Evolutionary conservation across 2,797 vertebrate genomes (phyloP).

Genomic region (Leptoclinus maculatus): DNA sequence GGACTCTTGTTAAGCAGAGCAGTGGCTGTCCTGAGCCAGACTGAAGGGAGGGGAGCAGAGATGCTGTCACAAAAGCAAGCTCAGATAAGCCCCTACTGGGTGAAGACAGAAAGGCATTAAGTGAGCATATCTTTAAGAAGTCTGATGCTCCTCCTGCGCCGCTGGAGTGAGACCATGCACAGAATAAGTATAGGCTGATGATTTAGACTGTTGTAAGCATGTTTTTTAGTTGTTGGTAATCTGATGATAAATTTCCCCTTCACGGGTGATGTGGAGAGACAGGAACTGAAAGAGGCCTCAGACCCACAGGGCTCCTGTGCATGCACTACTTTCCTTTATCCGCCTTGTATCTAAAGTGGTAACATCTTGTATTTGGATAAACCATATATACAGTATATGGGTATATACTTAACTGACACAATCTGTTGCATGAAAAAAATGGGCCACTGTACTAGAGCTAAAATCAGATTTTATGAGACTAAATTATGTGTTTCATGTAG

Average conservation of each 20-base stretch:
- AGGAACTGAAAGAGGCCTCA: constrained; percentile 2
- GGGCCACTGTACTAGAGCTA: background rate
- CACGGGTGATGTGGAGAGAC: background rate
- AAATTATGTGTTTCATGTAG: background rate
- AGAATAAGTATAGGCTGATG: constrained; percentile 5
- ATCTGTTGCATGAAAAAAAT: background rate
- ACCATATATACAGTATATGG: background rate
- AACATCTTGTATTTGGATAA: background rate
- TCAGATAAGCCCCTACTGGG: constrained; percentile 57
- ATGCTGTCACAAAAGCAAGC: constrained; percentile 43
- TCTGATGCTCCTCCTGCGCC: constrained; percentile 18
- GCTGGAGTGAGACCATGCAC: constrained; percentile 1
- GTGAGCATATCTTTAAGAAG: constrained; percentile 20
- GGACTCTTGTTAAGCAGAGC: constrained; percentile 49
- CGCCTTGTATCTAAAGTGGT: background rate
- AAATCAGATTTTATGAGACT: background rate
- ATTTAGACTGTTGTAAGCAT: constrained; percentile 7
- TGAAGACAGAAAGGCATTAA: constrained; percentile 49
- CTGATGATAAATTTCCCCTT: background rate
- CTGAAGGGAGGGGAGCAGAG: constrained; percentile 35
- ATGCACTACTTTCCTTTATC: background rate
- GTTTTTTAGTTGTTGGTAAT: constrained; percentile 4
- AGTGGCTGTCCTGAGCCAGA: constrained; percentile 47
- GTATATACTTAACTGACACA: background rate
- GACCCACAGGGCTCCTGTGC: background rate